Percentiles rank a stretch among this genome's conserved stretches.
phyloP scores from a whole-genome alignment of 2,888 invertebrate genomes.

The Orthonychiurus folsomi region DNA sequence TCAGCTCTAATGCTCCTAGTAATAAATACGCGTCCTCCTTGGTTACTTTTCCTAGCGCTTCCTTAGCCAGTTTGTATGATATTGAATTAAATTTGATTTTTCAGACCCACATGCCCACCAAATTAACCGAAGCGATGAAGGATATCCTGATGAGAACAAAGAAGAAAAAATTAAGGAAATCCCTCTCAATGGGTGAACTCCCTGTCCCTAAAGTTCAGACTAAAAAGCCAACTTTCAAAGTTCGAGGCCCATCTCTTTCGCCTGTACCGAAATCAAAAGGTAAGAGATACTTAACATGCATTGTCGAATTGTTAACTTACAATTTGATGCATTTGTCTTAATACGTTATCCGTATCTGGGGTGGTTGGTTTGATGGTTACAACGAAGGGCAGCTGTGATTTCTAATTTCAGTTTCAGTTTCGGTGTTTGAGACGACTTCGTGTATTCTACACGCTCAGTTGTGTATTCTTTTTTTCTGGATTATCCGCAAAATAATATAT shows the following conservation, averaged over 20 bases:
- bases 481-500: too few species aligned
- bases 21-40: background rate
- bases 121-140: slow-evolving; percentile 34
- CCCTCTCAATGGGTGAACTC: background rate
- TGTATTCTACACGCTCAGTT: too few species aligned
- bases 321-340: too few species aligned
- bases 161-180: slow-evolving; percentile 17
- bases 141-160: slow-evolving; percentile 30
- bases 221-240: background rate
- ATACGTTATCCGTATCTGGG: too few species aligned
- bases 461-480: too few species aligned
- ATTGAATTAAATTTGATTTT: background rate
- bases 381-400: too few species aligned
- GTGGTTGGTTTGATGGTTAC: too few species aligned
- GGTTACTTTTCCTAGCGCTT: background rate
- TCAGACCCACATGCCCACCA: slow-evolving; percentile 23
- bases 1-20: background rate
- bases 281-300: too few species aligned
- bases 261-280: background rate
- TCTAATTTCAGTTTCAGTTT: too few species aligned
- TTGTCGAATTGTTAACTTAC: too few species aligned
- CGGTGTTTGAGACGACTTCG: too few species aligned
- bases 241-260: too few species aligned
- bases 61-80: background rate
- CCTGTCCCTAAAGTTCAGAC: background rate